phyloP scores from a whole-genome alignment of 2,888 invertebrate genomes.

The Melinaea menophilus region DNA sequence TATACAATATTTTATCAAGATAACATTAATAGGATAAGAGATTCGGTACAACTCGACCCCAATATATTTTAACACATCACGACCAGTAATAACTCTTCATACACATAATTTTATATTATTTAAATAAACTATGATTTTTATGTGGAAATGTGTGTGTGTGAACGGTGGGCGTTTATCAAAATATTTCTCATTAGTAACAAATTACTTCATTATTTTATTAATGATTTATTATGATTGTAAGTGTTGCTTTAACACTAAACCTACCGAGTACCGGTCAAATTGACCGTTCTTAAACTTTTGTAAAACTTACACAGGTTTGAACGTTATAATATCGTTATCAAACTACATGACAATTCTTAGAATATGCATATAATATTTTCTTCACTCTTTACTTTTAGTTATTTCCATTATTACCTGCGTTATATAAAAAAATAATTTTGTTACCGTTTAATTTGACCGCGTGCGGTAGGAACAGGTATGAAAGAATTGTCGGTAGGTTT shows the following conservation, averaged over 20 bases:
- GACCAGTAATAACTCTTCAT: constrained; percentile 28
- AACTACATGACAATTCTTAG: too few species aligned
- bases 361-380: too few species aligned
- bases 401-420: too few species aligned
- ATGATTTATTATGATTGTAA: constrained; percentile 1
- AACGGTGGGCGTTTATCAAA: not conserved
- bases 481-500: not conserved
- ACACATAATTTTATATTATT: constrained; percentile 22
- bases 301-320: too few species aligned
- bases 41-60: constrained; percentile 38
- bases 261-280: too few species aligned
- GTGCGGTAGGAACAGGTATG: too few species aligned
- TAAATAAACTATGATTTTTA: constrained; percentile 19
- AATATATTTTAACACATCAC: constrained; percentile 35
- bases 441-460: too few species aligned
- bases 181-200: not conserved
- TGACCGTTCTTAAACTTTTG: too few species aligned
- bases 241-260: too few species aligned
- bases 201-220: not conserved
- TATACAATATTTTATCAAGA: constrained; percentile 26
- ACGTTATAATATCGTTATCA: too few species aligned
- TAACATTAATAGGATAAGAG: constrained; percentile 33
- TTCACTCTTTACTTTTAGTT: too few species aligned
- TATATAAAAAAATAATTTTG: too few species aligned
- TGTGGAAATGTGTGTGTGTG: constrained; percentile 15